phyloP scores from a whole-genome alignment of 2,113 vertebrate species.

The Synchiropus splendidus region DNA sequence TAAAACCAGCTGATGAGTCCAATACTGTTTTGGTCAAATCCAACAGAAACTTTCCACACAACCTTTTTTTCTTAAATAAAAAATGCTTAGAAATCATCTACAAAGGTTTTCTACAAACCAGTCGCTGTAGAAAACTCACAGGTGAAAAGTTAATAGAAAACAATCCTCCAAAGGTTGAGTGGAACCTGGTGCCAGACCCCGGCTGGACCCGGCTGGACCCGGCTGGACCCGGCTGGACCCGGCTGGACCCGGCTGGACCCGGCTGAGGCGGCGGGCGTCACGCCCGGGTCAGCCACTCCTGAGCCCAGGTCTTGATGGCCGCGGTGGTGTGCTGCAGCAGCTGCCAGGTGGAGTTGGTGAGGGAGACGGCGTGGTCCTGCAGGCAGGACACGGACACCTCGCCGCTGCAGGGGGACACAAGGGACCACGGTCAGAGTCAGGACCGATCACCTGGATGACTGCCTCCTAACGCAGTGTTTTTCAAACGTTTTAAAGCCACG shows the following conservation, averaged over 20 bases:
- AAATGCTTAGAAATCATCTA: conserved; percentile 48
- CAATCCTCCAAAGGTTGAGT: conserved; percentile 29
- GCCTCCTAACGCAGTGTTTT: too few relatives aligned
- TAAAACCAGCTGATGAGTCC: too few relatives aligned
- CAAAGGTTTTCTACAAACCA: conserved; percentile 35
- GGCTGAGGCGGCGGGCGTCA: conserved; percentile 52
- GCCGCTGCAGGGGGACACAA: conserved; percentile 63
- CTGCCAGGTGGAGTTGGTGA: conserved; percentile 77
- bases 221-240: too few relatives aligned
- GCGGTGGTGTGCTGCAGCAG: conserved; percentile 75
- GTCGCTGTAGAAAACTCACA: conserved; percentile 54
- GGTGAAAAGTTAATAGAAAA: conserved; percentile 27
- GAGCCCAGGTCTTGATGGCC: conserved; percentile 78
- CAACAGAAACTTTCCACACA: conserved; percentile 11
- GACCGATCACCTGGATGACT: too few relatives aligned
- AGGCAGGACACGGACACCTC: conserved; percentile 76
- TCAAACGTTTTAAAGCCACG: not conserved
- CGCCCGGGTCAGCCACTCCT: conserved; percentile 71
- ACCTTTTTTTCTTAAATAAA: conserved; percentile 44
- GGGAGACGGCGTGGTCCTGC: conserved; percentile 67
- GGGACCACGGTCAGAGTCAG: not conserved
- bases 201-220: too few relatives aligned
- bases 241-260: too few relatives aligned
- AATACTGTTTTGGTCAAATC: too few relatives aligned
- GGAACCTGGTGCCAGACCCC: too few relatives aligned